These are phyloP conservation scores for Coilia nasus DNA, from an alignment of 2,797 vertebrate genomes.

Conservation along the genomic window DNA sequence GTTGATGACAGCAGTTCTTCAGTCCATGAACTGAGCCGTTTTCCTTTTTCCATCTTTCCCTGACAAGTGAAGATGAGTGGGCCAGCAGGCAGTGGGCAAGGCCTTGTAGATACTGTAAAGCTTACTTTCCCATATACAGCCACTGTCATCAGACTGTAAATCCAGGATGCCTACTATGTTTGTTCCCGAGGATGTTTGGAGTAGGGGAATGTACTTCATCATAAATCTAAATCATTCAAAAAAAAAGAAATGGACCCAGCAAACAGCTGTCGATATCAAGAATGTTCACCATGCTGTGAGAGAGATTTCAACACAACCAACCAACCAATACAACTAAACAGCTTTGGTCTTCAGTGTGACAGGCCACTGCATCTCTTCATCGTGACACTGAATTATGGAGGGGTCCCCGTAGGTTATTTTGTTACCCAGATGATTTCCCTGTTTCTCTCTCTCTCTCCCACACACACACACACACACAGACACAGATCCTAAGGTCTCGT, in stretches of 20 bases:
- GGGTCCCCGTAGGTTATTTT: neutral
- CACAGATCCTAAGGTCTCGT: slow-evolving; percentile 34
- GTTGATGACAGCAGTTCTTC: slow-evolving; percentile 43
- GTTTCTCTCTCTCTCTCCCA: too few species aligned
- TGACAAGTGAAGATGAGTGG: slow-evolving; percentile 42
- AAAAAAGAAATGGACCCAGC: too few species aligned
- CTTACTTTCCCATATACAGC: slow-evolving; percentile 35
- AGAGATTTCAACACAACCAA: neutral
- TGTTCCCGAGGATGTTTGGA: slow-evolving; percentile 21
- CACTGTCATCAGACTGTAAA: slow-evolving; percentile 41
- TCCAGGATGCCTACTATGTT: slow-evolving; percentile 32
- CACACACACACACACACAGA: slow-evolving; percentile 2
- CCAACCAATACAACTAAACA: neutral
- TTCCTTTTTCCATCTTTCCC: slow-evolving; percentile 16
- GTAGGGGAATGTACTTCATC: neutral
- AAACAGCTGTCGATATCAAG: neutral
- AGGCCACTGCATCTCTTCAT: neutral
- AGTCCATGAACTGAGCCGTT: slow-evolving; percentile 39
- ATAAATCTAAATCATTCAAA: too few species aligned
- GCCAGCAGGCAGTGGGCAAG: slow-evolving; percentile 37
- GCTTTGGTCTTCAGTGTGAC: neutral
- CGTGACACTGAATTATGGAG: neutral
- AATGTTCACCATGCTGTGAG: neutral
- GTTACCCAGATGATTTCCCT: too few species aligned
- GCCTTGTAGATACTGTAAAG: slow-evolving; percentile 41